Base-by-base conservation (phyloP, 2,888 invertebrate species). In the Campoplex nolae region DNA sequence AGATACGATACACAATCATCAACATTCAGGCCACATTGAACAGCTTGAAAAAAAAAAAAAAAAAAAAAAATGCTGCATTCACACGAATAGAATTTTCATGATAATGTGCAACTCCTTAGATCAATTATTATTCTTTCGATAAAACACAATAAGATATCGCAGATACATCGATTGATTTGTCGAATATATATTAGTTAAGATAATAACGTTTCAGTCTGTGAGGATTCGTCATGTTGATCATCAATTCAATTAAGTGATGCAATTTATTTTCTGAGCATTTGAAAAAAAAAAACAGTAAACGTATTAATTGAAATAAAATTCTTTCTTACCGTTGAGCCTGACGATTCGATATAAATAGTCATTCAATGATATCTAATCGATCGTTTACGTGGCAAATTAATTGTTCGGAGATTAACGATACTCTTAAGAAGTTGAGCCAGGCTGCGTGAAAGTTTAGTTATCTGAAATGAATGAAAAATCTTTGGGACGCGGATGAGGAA, bases 151-250 rank as follows among this genome's bases (percentile, higher is more conserved):
- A 65, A 68, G 54, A 28, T 68, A 83, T 85, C 78, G 77, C 82
- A 78, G 74, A 83, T 79, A 86, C 86, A 86, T 83, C 71, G 83
- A 78, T 83, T 75, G 70, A 67, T 68, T 73, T 67, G 78, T 79
- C 74, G 78, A 68, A 56, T 54, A 74, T 56, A 65, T 56, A 65
- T 28, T 28, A 28, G 28, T 70, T 51, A 70, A 23, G 77, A 51
- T 51, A 51, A 70, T 28, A 79, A 70, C 42, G 54, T 56, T 78
- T 85, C 85, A 85, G 85, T 85, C 85, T 82, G 82, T 85, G 56
- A 85, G 73, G 78, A 82, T 82, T 82, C 56, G 54, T 85, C 82
- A 58, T 62, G 67, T 74, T 68, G n/a, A 45, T 73, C 32, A 65
- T 38, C 38, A 6, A 78, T 62, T 58, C 28, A 58, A 77, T 85